Conservation (phyloP, 1,140 invertebrate genomes). For the Drosophila obscura region DNA sequence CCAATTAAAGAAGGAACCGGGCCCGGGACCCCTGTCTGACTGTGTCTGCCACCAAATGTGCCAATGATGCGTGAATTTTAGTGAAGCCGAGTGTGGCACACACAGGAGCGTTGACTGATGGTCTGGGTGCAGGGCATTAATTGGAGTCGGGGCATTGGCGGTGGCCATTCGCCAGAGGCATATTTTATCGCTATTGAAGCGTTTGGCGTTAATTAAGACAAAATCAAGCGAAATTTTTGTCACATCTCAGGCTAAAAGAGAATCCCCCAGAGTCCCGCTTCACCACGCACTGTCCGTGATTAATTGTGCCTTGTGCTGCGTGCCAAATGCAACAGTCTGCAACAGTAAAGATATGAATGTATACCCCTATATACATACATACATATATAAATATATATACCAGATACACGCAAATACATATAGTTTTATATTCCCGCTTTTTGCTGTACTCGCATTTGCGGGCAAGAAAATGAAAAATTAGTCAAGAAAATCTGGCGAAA, state of each 20-base stretch:
- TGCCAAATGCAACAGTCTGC: conserved; percentile 53
- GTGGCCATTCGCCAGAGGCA: conserved; percentile 55
- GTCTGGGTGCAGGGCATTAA: conserved; percentile 62
- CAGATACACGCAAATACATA: conserved; percentile 1
- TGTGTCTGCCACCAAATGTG: conserved; percentile 75
- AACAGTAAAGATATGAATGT: too few species aligned
- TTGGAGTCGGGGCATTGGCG: conserved; percentile 58
- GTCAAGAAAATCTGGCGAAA: conserved; percentile 83
- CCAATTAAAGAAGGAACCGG: conserved; percentile 79
- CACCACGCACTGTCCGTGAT: conserved; percentile 55
- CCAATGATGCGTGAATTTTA: conserved; percentile 83
- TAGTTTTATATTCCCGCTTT: conserved; percentile 7
- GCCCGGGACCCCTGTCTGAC: conserved; percentile 25
- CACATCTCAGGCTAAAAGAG: conserved; percentile 55
- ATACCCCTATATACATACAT: too few species aligned
- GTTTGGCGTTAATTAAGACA: conserved; percentile 84
- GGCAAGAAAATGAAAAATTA: conserved; percentile 82
- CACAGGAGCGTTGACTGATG: conserved; percentile 73
- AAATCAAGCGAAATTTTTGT: conserved; percentile 83
- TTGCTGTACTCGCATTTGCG: conserved; percentile 46
- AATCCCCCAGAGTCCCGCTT: conserved; percentile 6
- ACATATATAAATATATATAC: conserved; percentile 40
- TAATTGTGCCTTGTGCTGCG: conserved; percentile 74
- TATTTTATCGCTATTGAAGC: conserved; percentile 84
- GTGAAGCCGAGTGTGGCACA: conserved; percentile 43